These are phyloP conservation scores for Philereme vetulata DNA, from an alignment of 2,888 invertebrate genomes.

Conservation along the genomic window DNA sequence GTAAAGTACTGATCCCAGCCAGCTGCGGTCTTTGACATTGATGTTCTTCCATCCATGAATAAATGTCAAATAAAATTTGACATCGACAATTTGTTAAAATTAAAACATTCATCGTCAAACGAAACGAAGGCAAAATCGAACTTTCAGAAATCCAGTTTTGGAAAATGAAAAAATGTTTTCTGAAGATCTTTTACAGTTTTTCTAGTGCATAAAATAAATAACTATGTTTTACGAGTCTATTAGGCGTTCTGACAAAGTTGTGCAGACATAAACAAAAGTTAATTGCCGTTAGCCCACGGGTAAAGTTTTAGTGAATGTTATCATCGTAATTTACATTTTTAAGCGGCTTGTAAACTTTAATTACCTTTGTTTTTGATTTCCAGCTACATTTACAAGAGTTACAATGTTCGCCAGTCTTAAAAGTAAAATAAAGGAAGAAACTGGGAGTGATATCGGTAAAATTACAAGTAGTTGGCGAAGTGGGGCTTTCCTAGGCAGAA, in stretches of 20 bases:
- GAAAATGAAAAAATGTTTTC: slow-evolving; percentile 1
- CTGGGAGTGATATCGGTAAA: slow-evolving; percentile 89
- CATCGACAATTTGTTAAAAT: no score
- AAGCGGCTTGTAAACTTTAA: slow-evolving; percentile 1
- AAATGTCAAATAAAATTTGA: no score
- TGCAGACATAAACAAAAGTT: slow-evolving; percentile 1
- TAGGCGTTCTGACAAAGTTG: slow-evolving; percentile 2
- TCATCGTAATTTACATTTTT: slow-evolving; percentile 12
- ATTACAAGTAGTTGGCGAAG: slow-evolving; percentile 77
- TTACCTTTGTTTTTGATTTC: slow-evolving; percentile 9
- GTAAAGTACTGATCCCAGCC: no score
- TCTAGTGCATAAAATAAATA: slow-evolving; percentile 3
- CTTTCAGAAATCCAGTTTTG: no score
- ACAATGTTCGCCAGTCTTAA: slow-evolving; percentile 94
- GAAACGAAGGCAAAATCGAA: no score
- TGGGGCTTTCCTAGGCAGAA: slow-evolving; percentile 79
- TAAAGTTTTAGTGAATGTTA: slow-evolving; percentile 19
- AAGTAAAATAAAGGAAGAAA: slow-evolving; percentile 95
- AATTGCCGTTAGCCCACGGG: slow-evolving; percentile 1
- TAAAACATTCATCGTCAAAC: no score
- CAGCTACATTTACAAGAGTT: slow-evolving; percentile 36
- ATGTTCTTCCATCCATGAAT: no score
- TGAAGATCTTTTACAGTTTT: not conserved
- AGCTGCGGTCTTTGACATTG: no score
- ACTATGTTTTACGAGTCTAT: slow-evolving; percentile 12